Conservation (phyloP, 2,113 vertebrate species). For the Caracal caracal region DNA sequence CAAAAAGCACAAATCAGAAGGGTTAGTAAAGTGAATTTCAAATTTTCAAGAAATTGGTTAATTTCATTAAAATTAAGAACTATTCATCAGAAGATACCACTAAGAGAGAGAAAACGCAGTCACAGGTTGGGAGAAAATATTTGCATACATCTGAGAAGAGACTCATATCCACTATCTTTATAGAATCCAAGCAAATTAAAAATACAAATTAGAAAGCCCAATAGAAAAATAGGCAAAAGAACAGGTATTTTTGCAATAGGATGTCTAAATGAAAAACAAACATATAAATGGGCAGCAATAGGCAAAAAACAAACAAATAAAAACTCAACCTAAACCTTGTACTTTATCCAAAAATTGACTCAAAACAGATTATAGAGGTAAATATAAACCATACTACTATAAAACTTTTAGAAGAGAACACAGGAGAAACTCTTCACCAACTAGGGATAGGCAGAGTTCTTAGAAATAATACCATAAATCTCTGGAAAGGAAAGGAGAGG, state of each 20-base stretch:
- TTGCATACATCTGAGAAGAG: neutral
- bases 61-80: slow-evolving; percentile 26
- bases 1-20: neutral
- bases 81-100: neutral
- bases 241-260: neutral
- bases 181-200: neutral
- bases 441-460: neutral
- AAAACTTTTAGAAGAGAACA: neutral
- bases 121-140: neutral
- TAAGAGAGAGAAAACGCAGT: neutral
- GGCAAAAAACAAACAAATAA: neutral
- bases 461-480: neutral
- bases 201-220: neutral
- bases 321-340: neutral
- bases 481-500: neutral
- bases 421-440: neutral
- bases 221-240: neutral
- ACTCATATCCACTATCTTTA: neutral
- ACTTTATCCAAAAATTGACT: neutral
- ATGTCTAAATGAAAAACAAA: neutral
- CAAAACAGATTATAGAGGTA: neutral
- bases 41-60: neutral
- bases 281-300: neutral
- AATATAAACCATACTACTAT: neutral
- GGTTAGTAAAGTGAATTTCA: neutral